Evolutionary conservation across 2,888 invertebrate genomes (phyloP).

Genomic region (Drosophila imparisetae): DNA sequence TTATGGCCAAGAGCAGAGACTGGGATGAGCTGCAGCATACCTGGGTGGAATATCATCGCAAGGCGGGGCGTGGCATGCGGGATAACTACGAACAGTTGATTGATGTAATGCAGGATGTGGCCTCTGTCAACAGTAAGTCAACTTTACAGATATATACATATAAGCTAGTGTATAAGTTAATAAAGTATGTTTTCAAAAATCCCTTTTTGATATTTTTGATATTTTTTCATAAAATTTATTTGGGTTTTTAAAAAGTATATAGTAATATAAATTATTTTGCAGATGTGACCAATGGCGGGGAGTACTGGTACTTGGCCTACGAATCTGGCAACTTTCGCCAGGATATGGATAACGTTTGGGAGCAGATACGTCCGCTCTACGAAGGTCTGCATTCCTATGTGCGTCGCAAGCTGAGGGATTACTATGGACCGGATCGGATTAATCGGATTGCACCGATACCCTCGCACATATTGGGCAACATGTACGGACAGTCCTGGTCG

Average conservation of each 20-base stretch:
- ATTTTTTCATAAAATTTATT: no score
- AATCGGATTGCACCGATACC: constrained; percentile 93
- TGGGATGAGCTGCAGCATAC: constrained; percentile 95
- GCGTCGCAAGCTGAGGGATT: constrained; percentile 91
- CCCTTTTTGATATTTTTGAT: no score
- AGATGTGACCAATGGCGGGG: constrained; percentile 95
- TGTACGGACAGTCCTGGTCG: constrained; percentile 95
- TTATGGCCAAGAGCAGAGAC: constrained; percentile 92
- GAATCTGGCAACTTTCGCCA: constrained; percentile 91
- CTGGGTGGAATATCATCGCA: constrained; percentile 96
- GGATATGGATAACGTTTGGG: constrained; percentile 93
- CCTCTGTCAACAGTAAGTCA: constrained; percentile 91
- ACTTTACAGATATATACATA: background rate
- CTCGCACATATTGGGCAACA: constrained; percentile 94
- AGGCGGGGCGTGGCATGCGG: constrained; percentile 91
- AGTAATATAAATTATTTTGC: constrained; percentile 21
- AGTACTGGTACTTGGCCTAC: constrained; percentile 95
- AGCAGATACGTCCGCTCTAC: constrained; percentile 93
- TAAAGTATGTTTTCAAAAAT: no score
- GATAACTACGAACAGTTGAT: constrained; percentile 92
- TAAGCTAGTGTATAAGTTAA: background rate
- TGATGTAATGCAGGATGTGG: constrained; percentile 92
- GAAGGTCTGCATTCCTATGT: constrained; percentile 95
- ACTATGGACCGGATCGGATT: constrained; percentile 93
- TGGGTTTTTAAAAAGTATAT: no score